Evolutionary conservation across 64 coral and sea anemone species (phyloP).

Genomic region (Dendrophyllia cribrosa): DNA sequence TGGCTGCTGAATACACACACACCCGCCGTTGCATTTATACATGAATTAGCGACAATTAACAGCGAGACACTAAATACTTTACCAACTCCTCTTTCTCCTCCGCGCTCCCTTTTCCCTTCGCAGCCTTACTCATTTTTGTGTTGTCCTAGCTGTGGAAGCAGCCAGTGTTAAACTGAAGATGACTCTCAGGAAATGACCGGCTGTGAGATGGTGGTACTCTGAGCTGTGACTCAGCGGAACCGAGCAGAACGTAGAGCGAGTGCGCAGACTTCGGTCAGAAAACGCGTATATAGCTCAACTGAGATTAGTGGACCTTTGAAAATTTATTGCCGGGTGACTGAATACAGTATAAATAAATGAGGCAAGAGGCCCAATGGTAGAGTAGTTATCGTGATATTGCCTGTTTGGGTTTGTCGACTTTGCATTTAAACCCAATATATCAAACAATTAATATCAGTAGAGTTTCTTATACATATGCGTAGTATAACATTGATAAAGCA

Average conservation of each 20-base stretch:
- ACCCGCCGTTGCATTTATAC: neutral
- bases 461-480: neutral
- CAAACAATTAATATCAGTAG: slow-evolving; percentile 15
- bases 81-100: slow-evolving; percentile 49
- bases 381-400: neutral
- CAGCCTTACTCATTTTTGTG: slow-evolving; percentile 32
- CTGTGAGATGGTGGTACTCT: neutral
- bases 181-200: neutral
- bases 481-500: neutral
- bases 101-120: neutral
- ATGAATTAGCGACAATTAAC: neutral
- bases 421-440: slow-evolving; percentile 32
- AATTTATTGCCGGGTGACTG: slow-evolving; percentile 36
- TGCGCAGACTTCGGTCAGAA: neutral
- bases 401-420: slow-evolving; percentile 25
- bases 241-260: neutral
- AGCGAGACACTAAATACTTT: neutral
- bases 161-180: neutral
- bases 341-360: slow-evolving; percentile 49
- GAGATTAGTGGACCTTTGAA: neutral
- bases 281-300: slow-evolving; percentile 3
- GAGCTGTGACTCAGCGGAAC: neutral
- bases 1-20: too few relatives aligned
- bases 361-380: neutral
- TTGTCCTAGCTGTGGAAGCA: neutral